phyloP scores from a whole-genome alignment of 2,113 vertebrate genomes.

The Marcusenius ussheri region DNA sequence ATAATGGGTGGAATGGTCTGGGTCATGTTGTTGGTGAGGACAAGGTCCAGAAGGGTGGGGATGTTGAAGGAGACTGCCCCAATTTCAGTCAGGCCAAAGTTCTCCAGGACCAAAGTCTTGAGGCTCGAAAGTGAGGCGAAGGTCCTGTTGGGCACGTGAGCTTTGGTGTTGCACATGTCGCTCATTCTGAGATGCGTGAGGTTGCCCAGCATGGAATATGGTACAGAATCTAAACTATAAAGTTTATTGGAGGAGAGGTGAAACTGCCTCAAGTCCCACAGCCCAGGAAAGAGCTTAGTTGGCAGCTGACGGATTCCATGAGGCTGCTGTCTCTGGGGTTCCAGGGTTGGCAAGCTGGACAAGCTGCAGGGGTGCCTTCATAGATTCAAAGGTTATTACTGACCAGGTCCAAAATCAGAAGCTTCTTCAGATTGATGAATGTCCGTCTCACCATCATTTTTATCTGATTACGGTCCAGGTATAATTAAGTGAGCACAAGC shows the following conservation, averaged over 20 bases:
- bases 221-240: neutral
- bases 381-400: slow-evolving; percentile 19
- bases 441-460: neutral
- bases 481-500: slow-evolving; percentile 5
- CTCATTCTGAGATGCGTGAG: slow-evolving; percentile 10
- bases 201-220: neutral
- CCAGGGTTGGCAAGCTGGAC: slow-evolving; percentile 5
- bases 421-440: slow-evolving; percentile 10
- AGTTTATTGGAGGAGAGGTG: slow-evolving; percentile 24
- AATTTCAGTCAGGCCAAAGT: slow-evolving; percentile 16
- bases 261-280: neutral
- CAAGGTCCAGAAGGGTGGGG: slow-evolving; percentile 4
- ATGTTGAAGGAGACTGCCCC: neutral
- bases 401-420: slow-evolving; percentile 22
- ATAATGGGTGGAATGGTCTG: neutral
- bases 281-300: slow-evolving; percentile 12
- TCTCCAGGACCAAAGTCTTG: slow-evolving; percentile 6
- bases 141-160: slow-evolving; percentile 7
- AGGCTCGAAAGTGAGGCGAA: slow-evolving; percentile 19
- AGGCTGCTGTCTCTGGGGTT: slow-evolving; percentile 11
- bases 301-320: slow-evolving; percentile 12
- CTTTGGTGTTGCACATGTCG: slow-evolving; percentile 15
- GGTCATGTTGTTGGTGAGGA: slow-evolving; percentile 21
- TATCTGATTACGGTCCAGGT: slow-evolving; percentile 21
- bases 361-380: too few relatives aligned